Percentiles rank a stretch among this genome's conserved stretches.
These are phyloP conservation scores for Aurelia sp. DNA, from an alignment of 30 jellyfish, hydroid and myxozoan genomes.

Conservation along the genomic window DNA sequence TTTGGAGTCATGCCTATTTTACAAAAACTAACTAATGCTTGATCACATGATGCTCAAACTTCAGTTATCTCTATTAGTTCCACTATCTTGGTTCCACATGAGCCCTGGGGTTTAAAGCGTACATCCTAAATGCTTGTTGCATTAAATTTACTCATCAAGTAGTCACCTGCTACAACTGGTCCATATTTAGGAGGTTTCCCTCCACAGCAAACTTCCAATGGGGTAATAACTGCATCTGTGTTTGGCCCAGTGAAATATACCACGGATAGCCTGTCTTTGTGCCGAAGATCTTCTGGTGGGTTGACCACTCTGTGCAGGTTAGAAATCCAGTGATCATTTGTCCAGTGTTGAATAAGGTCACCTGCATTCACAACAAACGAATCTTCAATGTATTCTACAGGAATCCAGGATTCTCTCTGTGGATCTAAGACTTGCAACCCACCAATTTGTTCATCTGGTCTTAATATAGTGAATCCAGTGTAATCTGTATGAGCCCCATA, in stretches of 20 bases:
- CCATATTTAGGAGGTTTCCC: conserved; percentile 38
- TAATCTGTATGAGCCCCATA: conserved; percentile 65
- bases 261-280: conserved; percentile 34
- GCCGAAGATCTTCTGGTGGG: conserved; percentile 30
- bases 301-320: conserved; percentile 58
- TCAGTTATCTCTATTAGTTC: too few species aligned
- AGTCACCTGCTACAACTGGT: conserved; percentile 29
- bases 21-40: too few species aligned
- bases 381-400: conserved; percentile 17
- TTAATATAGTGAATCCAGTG: conserved; percentile 36
- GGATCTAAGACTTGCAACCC: conserved; percentile 31
- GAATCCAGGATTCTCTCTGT: conserved; percentile 26
- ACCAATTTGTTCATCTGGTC: conserved; percentile 50
- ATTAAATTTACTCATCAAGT: neutral
- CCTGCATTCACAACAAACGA: conserved; percentile 51
- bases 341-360: conserved; percentile 52
- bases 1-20: too few species aligned
- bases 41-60: too few species aligned
- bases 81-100: too few species aligned
- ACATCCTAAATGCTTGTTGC: neutral
- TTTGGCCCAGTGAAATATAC: conserved; percentile 61
- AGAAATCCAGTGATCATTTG: conserved; percentile 73
- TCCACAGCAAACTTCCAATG: conserved; percentile 20
- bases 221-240: conserved; percentile 14
- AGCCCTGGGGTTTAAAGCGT: too few species aligned